These are phyloP conservation scores for Hydrolagus colliei DNA, from an alignment of 2,797 vertebrate genomes.

Conservation along the genomic window DNA sequence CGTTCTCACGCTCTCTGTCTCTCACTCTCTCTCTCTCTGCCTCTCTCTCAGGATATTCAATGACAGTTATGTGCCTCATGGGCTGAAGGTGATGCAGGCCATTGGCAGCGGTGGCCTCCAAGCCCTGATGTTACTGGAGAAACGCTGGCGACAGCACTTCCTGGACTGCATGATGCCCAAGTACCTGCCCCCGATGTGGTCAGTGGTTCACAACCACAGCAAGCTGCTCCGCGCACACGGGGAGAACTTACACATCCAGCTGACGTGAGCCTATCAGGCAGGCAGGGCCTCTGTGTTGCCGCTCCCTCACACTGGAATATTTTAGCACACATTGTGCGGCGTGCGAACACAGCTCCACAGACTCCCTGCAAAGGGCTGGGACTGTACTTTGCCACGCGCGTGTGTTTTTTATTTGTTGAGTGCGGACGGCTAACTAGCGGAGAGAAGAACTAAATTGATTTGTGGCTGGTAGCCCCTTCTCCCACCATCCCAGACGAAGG, in stretches of 20 bases:
- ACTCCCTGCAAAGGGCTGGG: neutral
- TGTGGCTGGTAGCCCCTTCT: too few species aligned
- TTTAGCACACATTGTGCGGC: neutral
- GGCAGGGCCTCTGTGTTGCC: too few species aligned
- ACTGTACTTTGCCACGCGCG: too few species aligned
- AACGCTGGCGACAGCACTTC: slow-evolving; percentile 91
- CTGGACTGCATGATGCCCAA: slow-evolving; percentile 79
- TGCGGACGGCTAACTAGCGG: too few species aligned
- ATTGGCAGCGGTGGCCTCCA: slow-evolving; percentile 65
- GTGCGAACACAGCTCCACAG: neutral
- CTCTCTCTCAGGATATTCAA: slow-evolving; percentile 74
- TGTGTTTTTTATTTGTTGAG: too few species aligned
- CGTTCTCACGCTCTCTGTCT: neutral
- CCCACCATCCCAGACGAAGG: too few species aligned
- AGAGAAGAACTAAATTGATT: too few species aligned
- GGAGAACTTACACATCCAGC: slow-evolving; percentile 68
- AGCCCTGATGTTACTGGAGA: slow-evolving; percentile 84
- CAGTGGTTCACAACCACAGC: slow-evolving; percentile 82
- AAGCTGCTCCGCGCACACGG: slow-evolving; percentile 87
- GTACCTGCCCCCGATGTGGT: slow-evolving; percentile 85
- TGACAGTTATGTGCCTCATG: slow-evolving; percentile 79
- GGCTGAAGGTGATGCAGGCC: slow-evolving; percentile 84
- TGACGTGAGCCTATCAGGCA: slow-evolving; percentile 45
- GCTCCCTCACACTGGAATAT: too few species aligned
- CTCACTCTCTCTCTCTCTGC: neutral